These are phyloP conservation scores for Eilema depressum DNA, from an alignment of 2,888 invertebrate genomes.

Conservation along the genomic window DNA sequence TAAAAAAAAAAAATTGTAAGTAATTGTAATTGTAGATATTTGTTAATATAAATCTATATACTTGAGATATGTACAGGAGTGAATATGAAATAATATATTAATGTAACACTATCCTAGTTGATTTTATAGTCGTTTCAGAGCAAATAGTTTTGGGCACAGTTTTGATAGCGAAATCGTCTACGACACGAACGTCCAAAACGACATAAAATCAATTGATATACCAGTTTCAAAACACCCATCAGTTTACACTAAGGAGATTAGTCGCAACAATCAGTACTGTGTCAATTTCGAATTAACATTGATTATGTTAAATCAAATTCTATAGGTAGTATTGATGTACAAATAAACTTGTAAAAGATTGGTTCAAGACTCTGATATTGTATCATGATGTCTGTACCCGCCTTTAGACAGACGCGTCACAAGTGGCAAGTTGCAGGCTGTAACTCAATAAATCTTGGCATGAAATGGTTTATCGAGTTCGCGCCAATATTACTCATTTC, in stretches of 20 bases:
- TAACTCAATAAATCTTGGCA: constrained; percentile 33
- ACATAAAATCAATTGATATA: no score
- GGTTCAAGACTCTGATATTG: not conserved
- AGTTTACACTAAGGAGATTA: not conserved
- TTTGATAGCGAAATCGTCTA: no score
- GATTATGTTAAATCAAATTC: not conserved
- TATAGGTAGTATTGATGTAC: not conserved
- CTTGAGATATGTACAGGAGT: no score
- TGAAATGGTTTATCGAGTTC: constrained; percentile 23
- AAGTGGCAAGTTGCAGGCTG: constrained; percentile 12
- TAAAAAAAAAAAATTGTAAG: no score
- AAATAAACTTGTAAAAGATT: not conserved
- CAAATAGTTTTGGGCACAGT: no score
- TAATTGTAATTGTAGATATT: no score
- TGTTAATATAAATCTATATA: no score
- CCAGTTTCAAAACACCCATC: no score
- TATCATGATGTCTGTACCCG: not conserved
- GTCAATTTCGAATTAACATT: not conserved
- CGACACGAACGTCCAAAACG: no score
- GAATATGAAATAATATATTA: no score
- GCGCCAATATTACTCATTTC: constrained; percentile 4
- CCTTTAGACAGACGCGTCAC: not conserved
- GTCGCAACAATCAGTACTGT: not conserved
- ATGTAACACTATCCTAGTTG: no score
- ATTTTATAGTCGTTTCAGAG: no score